Base-by-base conservation (phyloP, 2,888 invertebrate genomes). In the Agrochola macilenta region DNA sequence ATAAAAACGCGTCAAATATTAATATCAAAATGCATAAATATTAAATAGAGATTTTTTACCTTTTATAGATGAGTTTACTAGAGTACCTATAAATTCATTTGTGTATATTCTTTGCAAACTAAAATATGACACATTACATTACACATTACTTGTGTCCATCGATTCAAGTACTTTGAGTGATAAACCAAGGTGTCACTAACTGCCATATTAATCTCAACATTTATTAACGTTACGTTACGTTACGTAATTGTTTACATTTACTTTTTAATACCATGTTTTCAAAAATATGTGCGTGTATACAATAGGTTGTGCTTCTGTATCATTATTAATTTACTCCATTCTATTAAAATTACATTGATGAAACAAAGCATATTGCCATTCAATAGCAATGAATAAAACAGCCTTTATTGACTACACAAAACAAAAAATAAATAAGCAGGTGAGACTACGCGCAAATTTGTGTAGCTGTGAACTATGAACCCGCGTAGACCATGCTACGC, bases 401-500 rank as follows among this genome's bases (percentile, higher is more conserved):
- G 7, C 30, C 30, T 30, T 30, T 30, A 30, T 30, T 30, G 30
- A 30, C 30, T 30, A 30, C 30, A 30, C 30, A 30, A 30, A 30
- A 30, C 30, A 30, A 30, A 30, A 30, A 30, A 30, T 30, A 30
- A 30, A 30, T 30, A 30, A 23, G 23, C 23, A 9, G 52, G 3
- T 52, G 20, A 20, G n/a, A 69, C 5, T 30, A 43, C 7, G 14
- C 7, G 12, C 54, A 72, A 69, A 58, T 70, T 35, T 14, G 2
- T 74, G 12, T n/a, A 39, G 11, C n/a, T 14, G 60, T 49, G 35
- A 65, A 39, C 39, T 64, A 54, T 46, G 26, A 71, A 71, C 49
- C 35, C 54, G 49, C 81, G 64, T 84, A 84, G 81, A 35, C 54
- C 49, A n/a, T 65, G 81, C 81, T 81, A 85, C 81, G 85, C 54